Evolutionary conservation across 1,140 invertebrate species (phyloP).

Genomic region (Drosophila mauritiana): DNA sequence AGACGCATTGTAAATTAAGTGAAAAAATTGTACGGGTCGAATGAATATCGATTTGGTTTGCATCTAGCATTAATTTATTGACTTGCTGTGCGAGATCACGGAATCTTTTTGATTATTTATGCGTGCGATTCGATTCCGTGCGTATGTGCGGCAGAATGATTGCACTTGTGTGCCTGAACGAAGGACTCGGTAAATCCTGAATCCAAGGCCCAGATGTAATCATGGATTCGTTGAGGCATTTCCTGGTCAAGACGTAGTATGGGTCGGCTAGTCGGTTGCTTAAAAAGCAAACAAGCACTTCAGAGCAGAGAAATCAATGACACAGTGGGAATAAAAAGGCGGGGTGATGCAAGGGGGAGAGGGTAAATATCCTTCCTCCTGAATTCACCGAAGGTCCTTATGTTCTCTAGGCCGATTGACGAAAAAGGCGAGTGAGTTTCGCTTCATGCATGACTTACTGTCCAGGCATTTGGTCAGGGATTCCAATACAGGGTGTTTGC

Average conservation of each 20-base stretch:
- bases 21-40: slow-evolving; percentile 1
- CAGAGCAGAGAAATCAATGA: slow-evolving; percentile 38
- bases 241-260: slow-evolving; percentile 36
- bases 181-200: slow-evolving; percentile 7
- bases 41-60: slow-evolving; percentile 60
- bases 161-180: slow-evolving; percentile 3
- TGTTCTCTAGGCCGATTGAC: slow-evolving; percentile 21
- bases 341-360: background rate
- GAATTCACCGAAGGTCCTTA: slow-evolving; percentile 20
- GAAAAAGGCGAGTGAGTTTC: slow-evolving; percentile 20
- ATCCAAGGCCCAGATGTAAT: slow-evolving; percentile 54
- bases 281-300: slow-evolving; percentile 70
- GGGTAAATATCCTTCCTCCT: slow-evolving; percentile 38
- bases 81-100: slow-evolving; percentile 8
- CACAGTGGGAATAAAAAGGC: background rate
- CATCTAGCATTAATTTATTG: slow-evolving; percentile 32
- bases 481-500: slow-evolving; percentile 14
- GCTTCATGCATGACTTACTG: slow-evolving; percentile 48
- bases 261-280: slow-evolving; percentile 52
- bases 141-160: slow-evolving; percentile 3
- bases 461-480: slow-evolving; percentile 7
- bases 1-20: slow-evolving; percentile 23
- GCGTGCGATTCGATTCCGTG: slow-evolving; percentile 8
- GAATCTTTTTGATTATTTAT: slow-evolving; percentile 64
- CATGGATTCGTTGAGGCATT: slow-evolving; percentile 61